Base-by-base conservation (phyloP, 2,888 invertebrate species). In the Thecophora atra region DNA sequence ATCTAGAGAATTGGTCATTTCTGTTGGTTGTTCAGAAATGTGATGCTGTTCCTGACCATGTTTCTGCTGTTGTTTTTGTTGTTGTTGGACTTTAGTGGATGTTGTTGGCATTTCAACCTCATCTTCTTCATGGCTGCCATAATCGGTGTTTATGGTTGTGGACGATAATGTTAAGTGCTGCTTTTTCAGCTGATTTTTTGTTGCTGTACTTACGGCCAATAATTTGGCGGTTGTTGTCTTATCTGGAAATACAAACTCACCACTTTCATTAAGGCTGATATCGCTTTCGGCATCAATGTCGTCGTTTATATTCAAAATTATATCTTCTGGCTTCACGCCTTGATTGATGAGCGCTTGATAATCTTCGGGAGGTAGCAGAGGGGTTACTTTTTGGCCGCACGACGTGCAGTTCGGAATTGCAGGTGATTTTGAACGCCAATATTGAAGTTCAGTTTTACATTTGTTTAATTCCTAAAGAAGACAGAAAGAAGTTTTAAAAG, bases 391-490 rank as follows among this genome's bases (percentile, higher is more conserved):
- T 72, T 89, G 90, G 72, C 94, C 94, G 83, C 94, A 94, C 77
- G 92, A 90, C 47, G 90, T 91, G 82, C 94, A 95, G 71, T 92
- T 89, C 75, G 92, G 90, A 79, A 89, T 89, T 76, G 94, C 93
- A 15, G 95, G 94, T 75, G 94, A 94, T 79, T 94, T 94, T 56
- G 95, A 95, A 73, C 95, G 91, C 94, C 95, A 95, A 86, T 95
- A 95, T 87, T 95, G 95, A 80, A 95, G 87, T 87, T 96, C 95
- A 47, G 95, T 95, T 88, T 95, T 95, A 87, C 95, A 96, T 85
- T 95, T 95, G 87, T 95, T 96, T 79, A 96, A 88, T 87, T 96
- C 95, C 91, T 95, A 58, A 26, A 89, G 83, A 81, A 52, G 26
- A 11, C 19, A 37, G 37, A 37, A 37, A n/a, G n/a, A n/a, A n/a